Evolutionary conservation across 2,113 vertebrate genomes (phyloP), one percentile per base, ranked within the genome.

Genomic region (Nothocercus julius): DNA sequence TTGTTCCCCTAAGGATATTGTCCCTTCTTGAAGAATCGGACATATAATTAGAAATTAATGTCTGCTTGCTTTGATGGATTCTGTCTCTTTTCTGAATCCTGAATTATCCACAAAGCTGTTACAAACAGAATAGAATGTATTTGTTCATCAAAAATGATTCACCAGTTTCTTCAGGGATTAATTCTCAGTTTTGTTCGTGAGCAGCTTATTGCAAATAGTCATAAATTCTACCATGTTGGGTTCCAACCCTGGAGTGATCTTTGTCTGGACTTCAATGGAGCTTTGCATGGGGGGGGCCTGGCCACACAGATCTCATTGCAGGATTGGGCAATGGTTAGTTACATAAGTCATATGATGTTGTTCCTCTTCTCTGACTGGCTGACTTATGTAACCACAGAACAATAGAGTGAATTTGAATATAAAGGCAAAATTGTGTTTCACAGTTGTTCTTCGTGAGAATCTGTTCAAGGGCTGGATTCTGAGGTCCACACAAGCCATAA

Each of bases 301-400:
- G 94, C 94, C 94, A 96, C 93, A 97, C 95, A 96, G 94, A 95
- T 92, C 93, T 97, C 94, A 96, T 93, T 90, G 83, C 94, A 94
- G 90, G 92, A 93, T 97, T 97, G 94, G 95, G 92, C 92, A 95
- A 96, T 94, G 83, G 19, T 73, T 89, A 90, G 93, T 97, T 95
- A 96, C 93, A 96, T 96, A 97, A 96, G 95, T 96, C 94, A 95
- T 93, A 96, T 96, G 96, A 97, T 96, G 88, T 22, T 93, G 77
- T 87, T 92, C 88, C 96, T 95, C 61, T 89, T 67, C 83, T 81
- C 87, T 95, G 94, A 96, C 93, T 96, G 93, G 90, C 81, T 95
- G 90, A 80, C 92, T 97, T 97, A 96, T 84, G 88, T 96, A 97
- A 97, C 94, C 86, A 10, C 90, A 96, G 94, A 95, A 97, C 95